phyloP scores from a whole-genome alignment of 2,888 invertebrate genomes.

The Chironomus tentans region DNA sequence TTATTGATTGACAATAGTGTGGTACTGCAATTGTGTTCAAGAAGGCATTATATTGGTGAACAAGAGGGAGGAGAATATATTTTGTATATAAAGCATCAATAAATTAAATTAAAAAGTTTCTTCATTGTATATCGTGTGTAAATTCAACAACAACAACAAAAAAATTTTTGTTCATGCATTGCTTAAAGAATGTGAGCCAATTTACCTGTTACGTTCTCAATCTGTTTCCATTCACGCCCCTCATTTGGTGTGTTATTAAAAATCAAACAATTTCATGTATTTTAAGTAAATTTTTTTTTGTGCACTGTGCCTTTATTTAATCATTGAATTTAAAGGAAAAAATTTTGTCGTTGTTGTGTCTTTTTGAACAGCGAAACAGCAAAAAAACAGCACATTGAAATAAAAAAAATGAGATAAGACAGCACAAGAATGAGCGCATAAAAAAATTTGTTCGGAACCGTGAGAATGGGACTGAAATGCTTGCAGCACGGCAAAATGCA shows the following conservation, averaged over 20 bases:
- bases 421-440: constrained; percentile 12
- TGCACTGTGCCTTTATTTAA: not conserved
- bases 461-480: constrained; percentile 27
- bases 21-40: not conserved
- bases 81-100: constrained; percentile 8
- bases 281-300: not conserved
- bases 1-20: not conserved
- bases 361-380: constrained; percentile 10
- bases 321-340: not conserved
- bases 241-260: constrained; percentile 1
- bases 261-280: not conserved
- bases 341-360: constrained; percentile 6
- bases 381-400: not conserved
- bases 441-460: constrained; percentile 22
- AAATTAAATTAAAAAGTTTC: constrained; percentile 20
- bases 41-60: too few species aligned
- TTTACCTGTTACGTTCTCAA: constrained; percentile 3
- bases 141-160: too few species aligned
- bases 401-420: not conserved
- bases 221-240: constrained; percentile 20
- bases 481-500: constrained; percentile 1
- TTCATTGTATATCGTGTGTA: not conserved
- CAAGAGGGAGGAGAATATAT: constrained; percentile 18
- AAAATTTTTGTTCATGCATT: not conserved
- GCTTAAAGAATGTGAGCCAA: constrained; percentile 14